Conservation (phyloP, 1,140 invertebrate species). For the Monochamus saltuarius region DNA sequence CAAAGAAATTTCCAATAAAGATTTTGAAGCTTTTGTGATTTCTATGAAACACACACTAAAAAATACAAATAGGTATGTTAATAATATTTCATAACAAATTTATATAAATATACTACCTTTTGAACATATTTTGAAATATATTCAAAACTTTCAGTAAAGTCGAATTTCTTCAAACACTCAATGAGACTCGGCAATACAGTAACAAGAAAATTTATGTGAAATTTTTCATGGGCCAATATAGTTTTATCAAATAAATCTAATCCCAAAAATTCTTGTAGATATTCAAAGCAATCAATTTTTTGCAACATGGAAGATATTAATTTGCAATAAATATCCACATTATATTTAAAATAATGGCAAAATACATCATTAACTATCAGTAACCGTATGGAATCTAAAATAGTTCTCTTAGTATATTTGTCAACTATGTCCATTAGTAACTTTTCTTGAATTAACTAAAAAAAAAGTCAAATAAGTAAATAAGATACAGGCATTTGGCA, state of each 20-base stretch:
- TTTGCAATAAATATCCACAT: constrained; percentile 34
- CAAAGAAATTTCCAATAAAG: constrained; percentile 31
- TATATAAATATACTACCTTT: constrained; percentile 34
- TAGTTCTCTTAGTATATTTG: constrained; percentile 6
- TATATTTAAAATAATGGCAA: constrained; percentile 36
- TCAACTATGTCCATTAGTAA: constrained; percentile 5
- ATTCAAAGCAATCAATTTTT: constrained; percentile 17
- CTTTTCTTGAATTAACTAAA: constrained; percentile 25
- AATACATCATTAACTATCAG: constrained; percentile 30
- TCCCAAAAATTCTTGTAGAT: constrained; percentile 26
- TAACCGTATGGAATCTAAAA: constrained; percentile 18
- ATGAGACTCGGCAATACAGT: constrained; percentile 27
- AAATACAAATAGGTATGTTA: constrained; percentile 12
- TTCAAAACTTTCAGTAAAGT: constrained; percentile 30
- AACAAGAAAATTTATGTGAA: constrained; percentile 33
- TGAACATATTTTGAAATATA: constrained; percentile 31
- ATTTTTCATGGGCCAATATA: constrained; percentile 27
- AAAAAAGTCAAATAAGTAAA: constrained; percentile 12
- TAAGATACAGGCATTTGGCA: too few relatives aligned
- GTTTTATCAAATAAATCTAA: constrained; percentile 29
- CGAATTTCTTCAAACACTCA: constrained; percentile 24
- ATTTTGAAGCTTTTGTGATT: constrained; percentile 27
- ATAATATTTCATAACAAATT: background rate
- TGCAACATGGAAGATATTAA: constrained; percentile 24
- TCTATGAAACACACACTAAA: constrained; percentile 35